Conservation (phyloP, 2,113 vertebrate genomes). For the Bambusicola thoracicus region DNA sequence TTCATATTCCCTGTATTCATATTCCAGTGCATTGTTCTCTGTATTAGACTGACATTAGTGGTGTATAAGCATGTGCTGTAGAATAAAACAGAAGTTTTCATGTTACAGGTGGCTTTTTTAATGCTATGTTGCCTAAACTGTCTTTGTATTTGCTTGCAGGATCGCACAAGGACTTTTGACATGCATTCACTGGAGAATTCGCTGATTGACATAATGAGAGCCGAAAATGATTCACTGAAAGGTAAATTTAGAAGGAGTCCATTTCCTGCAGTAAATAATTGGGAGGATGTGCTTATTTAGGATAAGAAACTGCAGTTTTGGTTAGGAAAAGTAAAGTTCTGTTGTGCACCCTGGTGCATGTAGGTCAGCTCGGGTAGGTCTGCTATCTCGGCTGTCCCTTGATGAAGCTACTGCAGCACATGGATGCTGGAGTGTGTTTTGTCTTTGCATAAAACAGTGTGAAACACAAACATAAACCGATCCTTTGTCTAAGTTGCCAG, state of each 20-base stretch:
- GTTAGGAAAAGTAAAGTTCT: neutral
- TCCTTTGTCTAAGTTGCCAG: neutral
- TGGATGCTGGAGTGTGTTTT: neutral
- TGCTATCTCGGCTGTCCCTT: neutral
- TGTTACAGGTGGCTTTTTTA: neutral
- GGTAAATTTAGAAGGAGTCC: conserved; percentile 82
- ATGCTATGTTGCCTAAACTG: conserved; percentile 42
- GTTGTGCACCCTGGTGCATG: neutral
- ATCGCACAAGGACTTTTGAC: conserved; percentile 95
- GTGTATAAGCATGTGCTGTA: neutral
- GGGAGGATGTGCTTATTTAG: neutral
- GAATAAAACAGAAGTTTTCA: neutral
- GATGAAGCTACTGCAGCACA: neutral
- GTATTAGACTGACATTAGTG: neutral
- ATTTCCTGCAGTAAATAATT: conserved; percentile 46
- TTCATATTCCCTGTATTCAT: neutral
- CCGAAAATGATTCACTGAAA: conserved; percentile 99
- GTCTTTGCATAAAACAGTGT: neutral
- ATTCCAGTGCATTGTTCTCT: neutral
- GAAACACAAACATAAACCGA: neutral
- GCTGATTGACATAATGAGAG: conserved; percentile 99
- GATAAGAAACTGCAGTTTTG: neutral
- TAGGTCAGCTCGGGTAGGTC: neutral
- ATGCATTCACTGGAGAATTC: conserved; percentile 99
- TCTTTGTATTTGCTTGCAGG: conserved; percentile 83